These are phyloP conservation scores for Gavialis gangeticus DNA, from an alignment of 2,113 vertebrate species.

Conservation along the genomic window DNA sequence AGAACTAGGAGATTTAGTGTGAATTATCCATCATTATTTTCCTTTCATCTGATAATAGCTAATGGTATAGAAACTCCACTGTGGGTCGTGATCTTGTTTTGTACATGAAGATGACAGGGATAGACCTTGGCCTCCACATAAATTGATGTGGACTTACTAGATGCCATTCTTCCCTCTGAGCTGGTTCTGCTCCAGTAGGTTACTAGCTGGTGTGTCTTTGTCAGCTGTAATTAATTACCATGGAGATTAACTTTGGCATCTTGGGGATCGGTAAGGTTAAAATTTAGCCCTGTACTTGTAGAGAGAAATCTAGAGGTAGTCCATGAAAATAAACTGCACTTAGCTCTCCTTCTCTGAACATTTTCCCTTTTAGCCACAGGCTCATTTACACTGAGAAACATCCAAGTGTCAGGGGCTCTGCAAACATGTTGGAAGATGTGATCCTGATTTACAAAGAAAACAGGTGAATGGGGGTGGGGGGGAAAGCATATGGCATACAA, in stretches of 20 bases:
- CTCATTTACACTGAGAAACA: background rate
- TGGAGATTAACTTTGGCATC: background rate
- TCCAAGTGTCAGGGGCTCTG: background rate
- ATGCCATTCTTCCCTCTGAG: background rate
- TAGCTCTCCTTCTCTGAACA: background rate
- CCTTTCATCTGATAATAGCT: background rate
- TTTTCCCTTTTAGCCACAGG: background rate
- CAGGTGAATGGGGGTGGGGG: background rate
- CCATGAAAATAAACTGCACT: background rate
- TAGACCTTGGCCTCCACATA: background rate
- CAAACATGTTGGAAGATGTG: background rate
- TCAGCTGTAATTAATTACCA: background rate
- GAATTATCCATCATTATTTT: background rate
- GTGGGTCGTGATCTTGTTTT: background rate
- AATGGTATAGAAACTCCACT: background rate
- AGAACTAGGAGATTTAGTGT: background rate
- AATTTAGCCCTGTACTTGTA: background rate
- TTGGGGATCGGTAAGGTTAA: background rate
- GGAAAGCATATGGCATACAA: background rate
- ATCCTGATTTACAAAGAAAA: background rate
- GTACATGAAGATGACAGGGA: background rate
- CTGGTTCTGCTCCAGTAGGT: background rate
- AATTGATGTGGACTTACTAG: background rate
- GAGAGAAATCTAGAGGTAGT: background rate
- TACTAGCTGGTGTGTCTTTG: background rate